Evolutionary conservation across 2,797 vertebrate species (phyloP).

Genomic region (Carapus acus): DNA sequence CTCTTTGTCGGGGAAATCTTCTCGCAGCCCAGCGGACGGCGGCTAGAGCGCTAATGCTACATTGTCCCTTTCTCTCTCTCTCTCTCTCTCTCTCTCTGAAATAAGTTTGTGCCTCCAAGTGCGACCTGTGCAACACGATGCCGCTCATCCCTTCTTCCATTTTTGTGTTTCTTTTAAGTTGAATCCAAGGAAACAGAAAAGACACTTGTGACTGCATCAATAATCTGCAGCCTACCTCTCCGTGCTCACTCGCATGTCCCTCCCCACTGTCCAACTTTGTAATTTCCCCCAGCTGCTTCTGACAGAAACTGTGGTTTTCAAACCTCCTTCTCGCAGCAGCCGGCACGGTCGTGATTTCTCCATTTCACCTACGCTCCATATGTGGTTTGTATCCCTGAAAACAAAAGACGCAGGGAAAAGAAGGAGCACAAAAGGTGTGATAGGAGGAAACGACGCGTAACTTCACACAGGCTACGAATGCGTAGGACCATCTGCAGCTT

Average conservation of each 20-base stretch:
- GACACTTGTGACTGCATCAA: background rate
- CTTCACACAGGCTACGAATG: no score
- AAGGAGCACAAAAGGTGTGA: slow-evolving; percentile 1
- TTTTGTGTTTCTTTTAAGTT: slow-evolving; percentile 2
- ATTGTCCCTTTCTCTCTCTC: no score
- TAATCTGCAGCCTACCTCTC: slow-evolving; percentile 1
- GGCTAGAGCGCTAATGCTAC: slow-evolving; percentile 15
- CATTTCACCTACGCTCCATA: background rate
- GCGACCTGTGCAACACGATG: slow-evolving; percentile 33
- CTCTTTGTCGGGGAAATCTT: slow-evolving; percentile 17
- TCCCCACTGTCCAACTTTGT: no score
- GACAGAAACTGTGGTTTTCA: no score
- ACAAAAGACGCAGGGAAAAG: background rate
- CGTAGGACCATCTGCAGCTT: no score
- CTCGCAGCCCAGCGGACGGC: slow-evolving; percentile 15
- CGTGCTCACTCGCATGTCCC: background rate
- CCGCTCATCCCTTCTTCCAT: background rate
- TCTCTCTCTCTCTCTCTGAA: slow-evolving; percentile 28
- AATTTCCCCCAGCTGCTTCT: no score
- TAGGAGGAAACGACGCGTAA: background rate
- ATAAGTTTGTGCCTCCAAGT: slow-evolving; percentile 44
- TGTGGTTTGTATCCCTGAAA: background rate
- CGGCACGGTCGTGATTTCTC: background rate
- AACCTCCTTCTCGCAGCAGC: no score
- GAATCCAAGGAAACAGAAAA: background rate